phyloP scores from a whole-genome alignment of 2,888 invertebrate genomes.

The Drymonia ruficornis region DNA sequence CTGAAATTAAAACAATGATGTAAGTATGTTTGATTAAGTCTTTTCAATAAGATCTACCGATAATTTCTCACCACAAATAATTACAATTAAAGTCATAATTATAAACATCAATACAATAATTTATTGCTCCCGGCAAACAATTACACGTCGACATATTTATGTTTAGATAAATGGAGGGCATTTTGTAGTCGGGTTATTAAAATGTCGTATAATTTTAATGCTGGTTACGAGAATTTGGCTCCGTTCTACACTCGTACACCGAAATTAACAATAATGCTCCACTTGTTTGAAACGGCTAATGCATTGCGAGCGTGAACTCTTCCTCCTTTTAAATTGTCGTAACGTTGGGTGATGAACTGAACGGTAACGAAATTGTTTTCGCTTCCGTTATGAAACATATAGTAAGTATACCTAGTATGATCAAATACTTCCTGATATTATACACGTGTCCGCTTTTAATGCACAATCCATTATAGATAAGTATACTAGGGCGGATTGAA shows the following conservation, averaged over 20 bases:
- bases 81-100: no score
- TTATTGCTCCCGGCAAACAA: conserved; percentile 37
- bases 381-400: background rate
- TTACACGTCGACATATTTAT: conserved; percentile 7
- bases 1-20: conserved; percentile 78
- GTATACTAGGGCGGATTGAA: conserved; percentile 22
- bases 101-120: no score
- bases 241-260: conserved; percentile 16
- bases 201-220: conserved; percentile 20
- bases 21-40: no score
- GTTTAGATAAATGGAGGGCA: background rate
- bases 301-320: background rate
- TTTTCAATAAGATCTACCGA: no score
- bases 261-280: conserved; percentile 20
- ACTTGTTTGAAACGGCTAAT: conserved; percentile 10
- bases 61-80: no score
- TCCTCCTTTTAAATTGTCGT: background rate
- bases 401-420: background rate
- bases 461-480: conserved; percentile 15
- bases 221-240: conserved; percentile 14
- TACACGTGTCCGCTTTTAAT: conserved; percentile 12
- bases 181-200: conserved; percentile 15
- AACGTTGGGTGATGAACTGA: background rate
- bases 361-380: background rate
- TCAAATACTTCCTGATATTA: background rate